Base-by-base conservation (phyloP, 2,113 vertebrate genomes). In the Carlito syrichta region DNA sequence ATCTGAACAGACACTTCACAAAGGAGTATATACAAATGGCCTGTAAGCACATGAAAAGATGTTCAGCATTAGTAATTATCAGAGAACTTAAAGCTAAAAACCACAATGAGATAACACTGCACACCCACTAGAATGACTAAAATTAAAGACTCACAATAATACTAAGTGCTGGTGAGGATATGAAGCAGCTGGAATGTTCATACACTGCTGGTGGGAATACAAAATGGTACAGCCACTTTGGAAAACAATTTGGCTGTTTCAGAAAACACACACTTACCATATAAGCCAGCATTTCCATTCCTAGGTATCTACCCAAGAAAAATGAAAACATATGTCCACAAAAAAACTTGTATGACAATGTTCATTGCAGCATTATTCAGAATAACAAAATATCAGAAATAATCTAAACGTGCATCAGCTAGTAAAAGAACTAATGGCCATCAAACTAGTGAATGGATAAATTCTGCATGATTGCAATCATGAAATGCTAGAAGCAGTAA, bases 301-400 rank as follows among this genome's bases (percentile, higher is more conserved):
- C n/a, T 89, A 89, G 43, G 52, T 45, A 73, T 95, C 56, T 87
- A 87, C 83, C 45, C 19, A 54, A 73, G 56, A 91, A 74, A 95
- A 91, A 86, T n/a, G 27, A 91, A 95, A 95, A 69, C 38, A 32
- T 5, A 87, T 73, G 48, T 79, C 79, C 63, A 93, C 86, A 89
- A 84, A 89, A 54, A 73, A 30, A 54, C 52, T 45, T 81, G 20
- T 13, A 89, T 16, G 9, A 56, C 10, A 84, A 93, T 76, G 58
- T 89, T 93, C 60, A 77, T 0, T 77, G 76, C n/a, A 86, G 66
- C 38, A 88, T 88, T 74, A 58, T 30, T 74, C 58, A 32, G 32
- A 76, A 88, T 8, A 92, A 45, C 68, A 83, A 92, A 91, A 71
- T 60, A 90, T 43, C 74, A 45, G n/a, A 71, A 96, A 63, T 86